Conservation (phyloP, 2,888 invertebrate species). For the Craniophora ligustri region DNA sequence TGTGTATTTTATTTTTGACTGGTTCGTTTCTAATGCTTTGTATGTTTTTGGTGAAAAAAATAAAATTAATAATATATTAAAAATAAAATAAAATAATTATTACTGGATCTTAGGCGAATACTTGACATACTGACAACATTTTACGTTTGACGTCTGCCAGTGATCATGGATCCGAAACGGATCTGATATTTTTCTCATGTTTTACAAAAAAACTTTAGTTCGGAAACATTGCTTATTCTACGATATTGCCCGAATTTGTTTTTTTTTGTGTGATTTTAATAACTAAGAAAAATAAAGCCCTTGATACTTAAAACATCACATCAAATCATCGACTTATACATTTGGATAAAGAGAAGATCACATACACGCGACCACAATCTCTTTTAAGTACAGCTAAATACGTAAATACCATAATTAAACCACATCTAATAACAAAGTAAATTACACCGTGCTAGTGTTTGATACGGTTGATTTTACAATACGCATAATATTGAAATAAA, state of each 20-base stretch:
- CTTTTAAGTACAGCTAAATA: background rate
- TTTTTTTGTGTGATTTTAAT: background rate
- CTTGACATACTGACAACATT: too few species aligned
- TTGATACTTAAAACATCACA: constrained; percentile 27
- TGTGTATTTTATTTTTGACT: background rate
- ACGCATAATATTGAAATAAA: background rate
- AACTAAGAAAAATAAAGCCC: background rate
- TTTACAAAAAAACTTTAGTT: too few species aligned
- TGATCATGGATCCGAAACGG: too few species aligned
- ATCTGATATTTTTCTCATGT: too few species aligned
- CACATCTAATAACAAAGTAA: background rate
- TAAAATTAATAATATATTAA: too few species aligned
- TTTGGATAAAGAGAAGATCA: constrained; percentile 47
- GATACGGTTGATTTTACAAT: constrained; percentile 5
- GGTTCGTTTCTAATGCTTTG: background rate
- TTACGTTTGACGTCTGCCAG: too few species aligned
- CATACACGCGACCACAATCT: constrained; percentile 43
- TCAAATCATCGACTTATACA: constrained; percentile 36
- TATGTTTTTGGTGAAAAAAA: too few species aligned
- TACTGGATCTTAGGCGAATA: too few species aligned
- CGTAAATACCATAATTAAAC: background rate
- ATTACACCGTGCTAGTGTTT: accelerated
- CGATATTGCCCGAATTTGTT: too few species aligned
- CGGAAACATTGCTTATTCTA: too few species aligned
- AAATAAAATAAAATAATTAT: too few species aligned